Percentiles rank a stretch among this genome's conserved stretches.
Evolutionary conservation across 2,113 vertebrate genomes (phyloP).

Genomic region (Albula goreensis): DNA sequence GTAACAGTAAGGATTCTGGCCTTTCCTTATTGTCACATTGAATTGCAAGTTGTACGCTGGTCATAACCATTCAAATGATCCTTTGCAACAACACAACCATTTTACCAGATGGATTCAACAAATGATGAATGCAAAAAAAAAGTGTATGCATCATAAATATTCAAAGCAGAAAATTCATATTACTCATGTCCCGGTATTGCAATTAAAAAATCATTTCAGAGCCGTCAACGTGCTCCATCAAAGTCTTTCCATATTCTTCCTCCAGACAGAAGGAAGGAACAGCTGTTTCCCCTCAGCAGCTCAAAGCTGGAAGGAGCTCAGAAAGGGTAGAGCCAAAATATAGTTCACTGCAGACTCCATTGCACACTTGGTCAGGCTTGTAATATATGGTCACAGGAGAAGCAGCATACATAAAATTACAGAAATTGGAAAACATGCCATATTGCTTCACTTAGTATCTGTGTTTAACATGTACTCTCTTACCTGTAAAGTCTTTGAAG

Average conservation of each 20-base stretch:
- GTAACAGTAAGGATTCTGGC: background rate
- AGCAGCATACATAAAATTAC: constrained; percentile 48
- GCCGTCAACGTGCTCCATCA: constrained; percentile 18
- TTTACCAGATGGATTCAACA: too few relatives aligned
- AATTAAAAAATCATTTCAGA: constrained; percentile 38
- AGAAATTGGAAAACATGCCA: background rate
- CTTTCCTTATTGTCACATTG: constrained; percentile 1
- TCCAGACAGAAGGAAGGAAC: constrained; percentile 43
- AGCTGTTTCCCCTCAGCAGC: constrained; percentile 49
- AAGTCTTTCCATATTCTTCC: constrained; percentile 27
- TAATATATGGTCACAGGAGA: constrained; percentile 42
- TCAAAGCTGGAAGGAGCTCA: constrained; percentile 18
- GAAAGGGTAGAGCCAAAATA: constrained; percentile 10
- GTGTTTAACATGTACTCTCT: too few relatives aligned
- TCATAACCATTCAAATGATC: background rate
- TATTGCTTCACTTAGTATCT: too few relatives aligned
- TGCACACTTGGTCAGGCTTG: constrained; percentile 38
- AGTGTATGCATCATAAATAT: constrained; percentile 12
- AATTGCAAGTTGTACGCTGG: background rate
- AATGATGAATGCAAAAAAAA: background rate
- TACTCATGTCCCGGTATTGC: background rate
- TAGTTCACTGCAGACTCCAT: constrained; percentile 43
- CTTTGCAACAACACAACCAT: background rate
- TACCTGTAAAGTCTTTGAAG: too few relatives aligned
- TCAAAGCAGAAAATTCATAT: background rate